A percentile compares a stretch with the other conserved stretches of the same genome.
phyloP scores from a whole-genome alignment of 92 coral and sea anemone species.

The Palythoa grandiflora region DNA sequence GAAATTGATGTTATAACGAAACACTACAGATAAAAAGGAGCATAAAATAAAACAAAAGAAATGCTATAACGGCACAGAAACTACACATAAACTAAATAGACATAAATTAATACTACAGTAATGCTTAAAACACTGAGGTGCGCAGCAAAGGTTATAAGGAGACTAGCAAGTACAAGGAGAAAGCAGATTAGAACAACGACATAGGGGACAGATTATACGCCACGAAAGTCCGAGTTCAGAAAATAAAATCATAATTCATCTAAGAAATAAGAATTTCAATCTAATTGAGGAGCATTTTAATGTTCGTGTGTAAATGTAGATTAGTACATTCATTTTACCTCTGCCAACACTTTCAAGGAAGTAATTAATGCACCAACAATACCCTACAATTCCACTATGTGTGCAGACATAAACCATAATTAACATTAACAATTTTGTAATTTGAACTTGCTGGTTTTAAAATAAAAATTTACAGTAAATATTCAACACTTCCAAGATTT shows the following conservation, averaged over 20 bases:
- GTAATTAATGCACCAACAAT: not conserved
- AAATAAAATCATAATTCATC: not conserved
- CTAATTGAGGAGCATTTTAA: not conserved
- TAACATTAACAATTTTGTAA: not conserved
- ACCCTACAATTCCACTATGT: not conserved
- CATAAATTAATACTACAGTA: too few species aligned
- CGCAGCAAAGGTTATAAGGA: too few species aligned
- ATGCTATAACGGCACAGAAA: conserved; percentile 23
- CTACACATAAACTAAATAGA: not conserved
- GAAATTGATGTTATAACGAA: conserved; percentile 27
- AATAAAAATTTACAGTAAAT: too few species aligned
- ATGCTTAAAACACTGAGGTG: too few species aligned
- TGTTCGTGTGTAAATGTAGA: not conserved
- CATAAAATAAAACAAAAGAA: conserved; percentile 16
- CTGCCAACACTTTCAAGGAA: not conserved
- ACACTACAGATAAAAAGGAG: not conserved
- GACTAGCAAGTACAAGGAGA: too few species aligned
- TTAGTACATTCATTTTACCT: not conserved
- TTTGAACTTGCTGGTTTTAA: not conserved
- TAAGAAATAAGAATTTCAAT: not conserved
- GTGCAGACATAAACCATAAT: not conserved
- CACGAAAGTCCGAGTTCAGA: not conserved
- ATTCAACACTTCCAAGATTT: not conserved
- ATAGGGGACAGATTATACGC: not conserved
- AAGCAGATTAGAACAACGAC: too few species aligned